These are phyloP conservation scores for Lordiphosa collinella DNA, from an alignment of 1,140 invertebrate genomes.

Conservation along the genomic window DNA sequence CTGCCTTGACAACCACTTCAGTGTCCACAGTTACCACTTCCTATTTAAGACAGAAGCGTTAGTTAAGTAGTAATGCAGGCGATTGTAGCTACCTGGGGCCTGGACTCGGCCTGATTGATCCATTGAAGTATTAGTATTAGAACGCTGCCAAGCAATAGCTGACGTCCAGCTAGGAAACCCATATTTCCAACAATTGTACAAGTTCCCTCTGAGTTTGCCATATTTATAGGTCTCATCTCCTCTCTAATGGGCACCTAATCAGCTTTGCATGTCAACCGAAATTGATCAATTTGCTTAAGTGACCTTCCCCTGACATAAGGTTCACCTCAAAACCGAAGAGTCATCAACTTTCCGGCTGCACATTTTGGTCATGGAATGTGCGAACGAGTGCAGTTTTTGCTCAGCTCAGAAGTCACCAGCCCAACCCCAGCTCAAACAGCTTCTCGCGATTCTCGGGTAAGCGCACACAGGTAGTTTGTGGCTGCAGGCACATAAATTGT, in stretches of 20 bases:
- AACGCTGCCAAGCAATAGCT: slow-evolving; percentile 31
- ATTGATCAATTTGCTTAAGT: slow-evolving; percentile 52
- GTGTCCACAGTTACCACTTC: slow-evolving; percentile 17
- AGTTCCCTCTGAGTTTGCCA: background rate
- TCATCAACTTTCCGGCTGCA: slow-evolving; percentile 19
- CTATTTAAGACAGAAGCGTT: no score
- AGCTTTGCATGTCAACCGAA: slow-evolving; percentile 55
- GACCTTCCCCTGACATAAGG: slow-evolving; percentile 23
- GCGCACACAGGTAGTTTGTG: slow-evolving; percentile 45
- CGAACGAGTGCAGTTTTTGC: slow-evolving; percentile 58
- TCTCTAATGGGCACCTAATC: slow-evolving; percentile 34
- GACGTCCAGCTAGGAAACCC: slow-evolving; percentile 42
- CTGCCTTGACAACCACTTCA: slow-evolving; percentile 24
- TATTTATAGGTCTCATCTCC: slow-evolving; percentile 40
- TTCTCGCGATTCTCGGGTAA: slow-evolving; percentile 22
- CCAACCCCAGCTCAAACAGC: slow-evolving; percentile 11
- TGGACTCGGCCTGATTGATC: slow-evolving; percentile 28
- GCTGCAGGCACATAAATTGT: slow-evolving; percentile 57
- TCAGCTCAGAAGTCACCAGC: background rate
- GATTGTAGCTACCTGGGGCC: no score
- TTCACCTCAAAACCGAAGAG: slow-evolving; percentile 17
- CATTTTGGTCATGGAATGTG: slow-evolving; percentile 59
- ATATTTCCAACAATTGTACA: slow-evolving; percentile 19
- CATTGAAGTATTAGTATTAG: slow-evolving; percentile 39
- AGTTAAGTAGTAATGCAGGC: no score